Percentiles rank a stretch among this genome's conserved stretches.
Evolutionary conservation across 2,113 vertebrate species (phyloP).

Genomic region (Caranx melampygus): DNA sequence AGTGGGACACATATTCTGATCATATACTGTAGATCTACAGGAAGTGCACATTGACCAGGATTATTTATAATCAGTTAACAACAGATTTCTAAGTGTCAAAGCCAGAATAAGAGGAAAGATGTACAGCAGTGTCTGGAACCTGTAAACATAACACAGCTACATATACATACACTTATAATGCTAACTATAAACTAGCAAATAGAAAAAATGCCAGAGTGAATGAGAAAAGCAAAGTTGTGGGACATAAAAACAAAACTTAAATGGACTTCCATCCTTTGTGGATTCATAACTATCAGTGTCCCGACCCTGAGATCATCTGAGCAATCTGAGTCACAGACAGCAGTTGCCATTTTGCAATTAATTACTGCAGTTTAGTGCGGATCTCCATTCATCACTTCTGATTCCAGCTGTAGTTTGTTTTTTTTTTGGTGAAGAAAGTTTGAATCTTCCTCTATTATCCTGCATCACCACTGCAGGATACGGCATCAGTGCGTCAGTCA

Average conservation of each 20-base stretch:
- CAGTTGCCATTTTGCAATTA: not conserved
- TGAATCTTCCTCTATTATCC: not conserved
- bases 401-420: not conserved
- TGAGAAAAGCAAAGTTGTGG: not conserved
- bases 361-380: not conserved
- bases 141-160: not conserved
- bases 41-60: slow-evolving; percentile 12
- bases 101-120: not conserved
- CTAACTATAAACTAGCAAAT: not conserved
- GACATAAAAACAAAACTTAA: not conserved
- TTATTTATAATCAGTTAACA: slow-evolving; percentile 3
- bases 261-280: not conserved
- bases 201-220: not conserved
- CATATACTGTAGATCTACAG: not conserved
- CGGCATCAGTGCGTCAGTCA: not conserved
- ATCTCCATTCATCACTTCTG: not conserved
- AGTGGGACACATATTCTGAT: not conserved
- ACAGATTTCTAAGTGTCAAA: not conserved
- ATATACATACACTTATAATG: not conserved
- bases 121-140: not conserved
- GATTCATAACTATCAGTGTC: not conserved
- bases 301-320: no score
- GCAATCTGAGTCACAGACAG: not conserved
- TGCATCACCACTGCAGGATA: slow-evolving; percentile 10
- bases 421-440: not conserved